A percentile compares a stretch with the other conserved stretches of the same genome.
phyloP scores from a whole-genome alignment of 1,140 invertebrate genomes.

The Zaprionus ornatus region DNA sequence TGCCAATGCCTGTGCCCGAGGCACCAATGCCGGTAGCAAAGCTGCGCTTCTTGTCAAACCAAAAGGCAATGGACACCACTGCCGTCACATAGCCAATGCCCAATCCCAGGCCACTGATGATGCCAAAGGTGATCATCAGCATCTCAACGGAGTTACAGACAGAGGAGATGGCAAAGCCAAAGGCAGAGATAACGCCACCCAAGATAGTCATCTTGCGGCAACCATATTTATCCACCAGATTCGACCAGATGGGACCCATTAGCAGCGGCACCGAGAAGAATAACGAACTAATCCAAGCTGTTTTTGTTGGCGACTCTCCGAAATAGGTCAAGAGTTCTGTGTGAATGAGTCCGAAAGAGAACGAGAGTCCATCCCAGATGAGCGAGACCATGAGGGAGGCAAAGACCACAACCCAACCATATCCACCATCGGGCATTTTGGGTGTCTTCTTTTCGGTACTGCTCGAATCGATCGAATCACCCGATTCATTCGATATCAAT shows the following conservation, averaged over 20 bases:
- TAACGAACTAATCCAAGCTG: constrained; percentile 94
- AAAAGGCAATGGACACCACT: constrained; percentile 96
- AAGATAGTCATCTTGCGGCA: constrained; percentile 93
- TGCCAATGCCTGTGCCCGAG: constrained; percentile 93
- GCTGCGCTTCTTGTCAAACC: constrained; percentile 96
- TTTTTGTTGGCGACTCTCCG: constrained; percentile 90
- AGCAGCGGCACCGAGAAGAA: constrained; percentile 95
- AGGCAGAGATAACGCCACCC: constrained; percentile 90
- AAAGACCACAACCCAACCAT: constrained; percentile 94
- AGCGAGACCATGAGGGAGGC: constrained; percentile 94
- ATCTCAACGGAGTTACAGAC: constrained; percentile 89
- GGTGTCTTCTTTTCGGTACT: constrained; percentile 74
- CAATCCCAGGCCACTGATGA: constrained; percentile 93
- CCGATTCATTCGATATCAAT: constrained; percentile 79
- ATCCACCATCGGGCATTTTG: constrained; percentile 83
- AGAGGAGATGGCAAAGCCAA: constrained; percentile 92
- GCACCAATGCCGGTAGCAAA: constrained; percentile 95
- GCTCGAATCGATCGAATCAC: constrained; percentile 76
- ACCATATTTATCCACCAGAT: constrained; percentile 94
- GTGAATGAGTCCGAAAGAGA: constrained; percentile 95
- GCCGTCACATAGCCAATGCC: constrained; percentile 95
- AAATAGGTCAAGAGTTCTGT: constrained; percentile 95
- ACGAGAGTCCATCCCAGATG: constrained; percentile 97
- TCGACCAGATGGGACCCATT: constrained; percentile 88
- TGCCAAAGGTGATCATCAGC: constrained; percentile 93